Evolutionary conservation across 2,888 invertebrate genomes (phyloP).

Genomic region (Scaptodrosophila latifasciaeformis): DNA sequence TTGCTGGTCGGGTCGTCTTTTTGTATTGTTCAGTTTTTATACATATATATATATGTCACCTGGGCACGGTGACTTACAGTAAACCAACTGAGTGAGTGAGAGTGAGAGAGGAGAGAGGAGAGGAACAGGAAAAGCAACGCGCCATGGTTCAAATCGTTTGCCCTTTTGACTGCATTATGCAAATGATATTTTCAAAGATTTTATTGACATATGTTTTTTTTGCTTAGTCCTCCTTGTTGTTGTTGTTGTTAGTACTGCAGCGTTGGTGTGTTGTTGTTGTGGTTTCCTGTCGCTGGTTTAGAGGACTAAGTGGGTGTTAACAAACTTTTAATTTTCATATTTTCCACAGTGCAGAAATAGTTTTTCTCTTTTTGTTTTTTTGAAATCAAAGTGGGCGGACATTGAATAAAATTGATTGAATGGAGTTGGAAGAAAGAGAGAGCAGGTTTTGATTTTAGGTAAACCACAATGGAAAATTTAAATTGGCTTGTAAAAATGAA

Average conservation of each 20-base stretch:
- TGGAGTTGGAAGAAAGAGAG: background rate
- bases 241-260: constrained; percentile 6
- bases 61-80: constrained; percentile 14
- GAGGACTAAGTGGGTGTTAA: constrained; percentile 57
- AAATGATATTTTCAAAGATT: constrained; percentile 57
- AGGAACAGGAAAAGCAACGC: constrained; percentile 19
- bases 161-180: constrained; percentile 72
- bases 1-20: constrained; percentile 27
- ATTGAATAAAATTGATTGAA: background rate
- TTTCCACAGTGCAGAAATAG: constrained; percentile 7
- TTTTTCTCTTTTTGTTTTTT: too few relatives aligned
- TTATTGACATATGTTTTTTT: constrained; percentile 64
- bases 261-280: constrained; percentile 22
- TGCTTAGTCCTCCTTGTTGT: constrained; percentile 2
- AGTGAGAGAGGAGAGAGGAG: background rate
- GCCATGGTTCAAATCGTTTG: constrained; percentile 41
- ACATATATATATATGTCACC: too few relatives aligned
- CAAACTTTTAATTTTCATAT: constrained; percentile 50
- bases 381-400: background rate
- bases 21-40: too few relatives aligned
- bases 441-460: background rate
- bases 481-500: too few relatives aligned
- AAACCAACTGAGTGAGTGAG: constrained; percentile 16
- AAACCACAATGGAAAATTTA: too few relatives aligned
- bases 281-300: constrained; percentile 37